Evolutionary conservation across 2,113 vertebrate species (phyloP), one percentile per base, ranked within the genome.

Genomic region (Ceratotherium simum): DNA sequence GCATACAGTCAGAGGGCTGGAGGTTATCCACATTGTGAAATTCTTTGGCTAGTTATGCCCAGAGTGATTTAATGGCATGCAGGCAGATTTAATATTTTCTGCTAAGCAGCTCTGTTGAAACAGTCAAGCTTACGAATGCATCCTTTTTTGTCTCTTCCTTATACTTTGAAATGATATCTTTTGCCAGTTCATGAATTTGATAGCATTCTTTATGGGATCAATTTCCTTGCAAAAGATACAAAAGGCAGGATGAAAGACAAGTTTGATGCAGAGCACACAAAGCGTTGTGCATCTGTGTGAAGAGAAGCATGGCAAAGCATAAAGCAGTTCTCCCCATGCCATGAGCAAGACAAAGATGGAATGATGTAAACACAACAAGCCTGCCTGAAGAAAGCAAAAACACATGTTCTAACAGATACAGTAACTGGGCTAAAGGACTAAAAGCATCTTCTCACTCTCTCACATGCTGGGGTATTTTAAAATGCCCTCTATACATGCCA

Each of bases 11-110:
- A 72, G 99, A 97, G 99, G 98, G 98, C 98, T 98, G 97, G 98
- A 99, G 99, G 99, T 99, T 99, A 99, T 98, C 98, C 98, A 98
- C 99, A 99, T 98, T 98, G 98, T 98, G 98, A 98, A 98, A 99
- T 99, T 98, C 99, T 98, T 98, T 97, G 98, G 98, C 98, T 65
- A 97, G 97, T 96, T 86, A 93, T 64, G 93, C 98, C 98, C 98
- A 98, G 98, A 98, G 98, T 96, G 97, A 98, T 97, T 98, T 96
- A 98, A 97, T 98, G 97, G 98, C 98, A 98, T 97, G 97, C 97
- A 98, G 98, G 98, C 97, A 97, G 97, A 98, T 98, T 98, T 95
- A 98, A 97, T 97, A 98, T 98, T 99, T 98, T 73, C 98, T 95
- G 98, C 96, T 98, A 97, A 97, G 95, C 86, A 97, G 97, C 97